A percentile compares a stretch with the other conserved stretches of the same genome.
phyloP scores from a whole-genome alignment of 2,888 invertebrate species.

The Sycophila texana region DNA sequence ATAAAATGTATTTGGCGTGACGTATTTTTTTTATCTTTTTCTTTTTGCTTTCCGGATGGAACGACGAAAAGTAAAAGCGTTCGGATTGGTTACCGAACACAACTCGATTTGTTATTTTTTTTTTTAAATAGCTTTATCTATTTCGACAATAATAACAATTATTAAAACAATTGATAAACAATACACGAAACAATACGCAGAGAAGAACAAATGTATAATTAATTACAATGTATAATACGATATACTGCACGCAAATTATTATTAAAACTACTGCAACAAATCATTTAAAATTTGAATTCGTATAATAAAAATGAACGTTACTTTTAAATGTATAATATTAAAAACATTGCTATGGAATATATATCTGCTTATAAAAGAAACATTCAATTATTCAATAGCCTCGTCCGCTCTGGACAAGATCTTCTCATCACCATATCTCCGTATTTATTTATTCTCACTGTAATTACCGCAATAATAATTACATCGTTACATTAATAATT shows the following conservation, averaged over 20 bases:
- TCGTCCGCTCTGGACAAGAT: conserved; percentile 22
- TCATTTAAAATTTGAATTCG: conserved; percentile 21
- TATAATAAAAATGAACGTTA: conserved; percentile 29
- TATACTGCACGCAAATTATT: conserved; percentile 35
- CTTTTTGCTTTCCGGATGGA: conserved; percentile 18
- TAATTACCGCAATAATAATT: conserved; percentile 31
- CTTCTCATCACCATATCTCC: conserved; percentile 12
- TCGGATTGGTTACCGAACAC: conserved; percentile 14
- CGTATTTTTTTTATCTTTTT: conserved; percentile 18
- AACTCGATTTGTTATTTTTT: conserved; percentile 1
- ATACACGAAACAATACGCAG: conserved; percentile 22
- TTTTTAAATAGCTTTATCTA: conserved; percentile 24
- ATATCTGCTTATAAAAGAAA: conserved; percentile 41
- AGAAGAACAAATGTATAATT: conserved; percentile 27
- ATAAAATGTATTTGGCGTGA: conserved; percentile 33
- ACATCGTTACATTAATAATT: conserved; percentile 47
- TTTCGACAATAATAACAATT: conserved; percentile 22
- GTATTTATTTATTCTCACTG: not conserved
- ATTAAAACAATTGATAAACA: conserved; percentile 12
- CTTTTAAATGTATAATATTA: conserved; percentile 11
- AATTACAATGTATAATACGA: conserved; percentile 12
- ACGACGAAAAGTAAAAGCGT: conserved; percentile 23
- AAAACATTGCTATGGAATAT: conserved; percentile 35
- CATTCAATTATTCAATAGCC: conserved; percentile 37
- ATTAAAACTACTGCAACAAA: conserved; percentile 20